Evolutionary conservation across 1,140 invertebrate species (phyloP).

Genomic region (Hyles euphorbiae): DNA sequence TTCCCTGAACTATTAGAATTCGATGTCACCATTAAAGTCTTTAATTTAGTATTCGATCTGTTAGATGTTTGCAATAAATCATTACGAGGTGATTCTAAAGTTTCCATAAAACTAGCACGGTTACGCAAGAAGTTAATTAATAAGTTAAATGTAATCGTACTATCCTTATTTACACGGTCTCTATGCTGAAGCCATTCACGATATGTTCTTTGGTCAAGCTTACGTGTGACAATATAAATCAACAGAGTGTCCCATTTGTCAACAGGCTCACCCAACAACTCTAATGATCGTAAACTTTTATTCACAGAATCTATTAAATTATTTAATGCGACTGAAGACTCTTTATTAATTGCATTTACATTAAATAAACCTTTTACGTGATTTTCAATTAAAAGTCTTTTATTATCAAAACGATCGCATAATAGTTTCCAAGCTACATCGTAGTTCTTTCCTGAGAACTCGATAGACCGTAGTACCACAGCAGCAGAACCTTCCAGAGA

Average conservation of each 20-base stretch:
- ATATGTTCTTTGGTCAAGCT: slow-evolving; percentile 5
- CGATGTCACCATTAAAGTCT: no score
- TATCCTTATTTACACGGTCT: slow-evolving; percentile 2
- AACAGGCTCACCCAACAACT: slow-evolving; percentile 2
- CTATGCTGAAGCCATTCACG: slow-evolving; percentile 1
- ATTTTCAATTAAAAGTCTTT: slow-evolving; percentile 8
- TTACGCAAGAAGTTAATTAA: no score
- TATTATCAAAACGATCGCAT: slow-evolving; percentile 7
- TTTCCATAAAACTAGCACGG: no score
- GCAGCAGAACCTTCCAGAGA: slow-evolving; percentile 7
- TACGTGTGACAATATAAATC: slow-evolving; percentile 7
- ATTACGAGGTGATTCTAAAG: no score
- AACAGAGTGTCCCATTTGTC: slow-evolving; percentile 4
- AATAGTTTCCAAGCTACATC: slow-evolving; percentile 6
- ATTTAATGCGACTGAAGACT: slow-evolving; percentile 2
- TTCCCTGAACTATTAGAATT: no score
- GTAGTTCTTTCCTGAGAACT: slow-evolving; percentile 5
- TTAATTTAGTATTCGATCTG: no score
- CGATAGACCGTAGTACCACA: not conserved
- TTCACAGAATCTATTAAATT: slow-evolving; percentile 1
- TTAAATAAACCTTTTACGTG: slow-evolving; percentile 1
- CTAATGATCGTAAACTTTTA: slow-evolving; percentile 6
- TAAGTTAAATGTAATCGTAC: not conserved
- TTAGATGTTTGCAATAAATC: no score
- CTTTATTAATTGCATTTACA: not conserved